A percentile compares a stretch with the other conserved stretches of the same genome.
phyloP scores from a whole-genome alignment of 1,140 invertebrate genomes.

The Drosophila novamexicana region DNA sequence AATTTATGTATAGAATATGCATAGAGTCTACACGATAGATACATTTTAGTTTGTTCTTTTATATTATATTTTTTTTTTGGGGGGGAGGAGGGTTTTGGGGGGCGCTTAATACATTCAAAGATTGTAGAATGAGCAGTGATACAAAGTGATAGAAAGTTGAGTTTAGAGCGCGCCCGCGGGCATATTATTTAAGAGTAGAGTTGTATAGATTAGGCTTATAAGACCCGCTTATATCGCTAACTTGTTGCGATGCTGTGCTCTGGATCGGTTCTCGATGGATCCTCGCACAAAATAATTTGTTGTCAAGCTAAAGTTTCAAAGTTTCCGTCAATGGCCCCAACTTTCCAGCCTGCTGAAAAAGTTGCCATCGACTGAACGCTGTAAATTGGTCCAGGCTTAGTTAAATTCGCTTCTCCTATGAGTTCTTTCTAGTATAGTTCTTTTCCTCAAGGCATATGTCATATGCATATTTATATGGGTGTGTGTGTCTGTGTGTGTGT shows the following conservation, averaged over 20 bases:
- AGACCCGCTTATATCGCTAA: conserved; percentile 82
- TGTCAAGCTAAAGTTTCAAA: conserved; percentile 42
- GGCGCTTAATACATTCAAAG: conserved; percentile 16
- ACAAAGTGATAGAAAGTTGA: conserved; percentile 29
- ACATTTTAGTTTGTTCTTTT: conserved; percentile 73
- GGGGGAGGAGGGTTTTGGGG: background rate
- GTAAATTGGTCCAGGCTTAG: conserved; percentile 49
- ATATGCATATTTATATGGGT: too few relatives aligned
- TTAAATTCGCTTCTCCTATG: conserved; percentile 72
- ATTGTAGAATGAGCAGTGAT: conserved; percentile 41
- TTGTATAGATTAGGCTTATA: conserved; percentile 73
- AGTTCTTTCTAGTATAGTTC: conserved; percentile 28
- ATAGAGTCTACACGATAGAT: conserved; percentile 56
- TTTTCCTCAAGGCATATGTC: conserved; percentile 58
- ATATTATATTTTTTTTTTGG: conserved; percentile 11
- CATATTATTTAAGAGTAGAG: conserved; percentile 35
- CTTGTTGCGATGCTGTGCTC: conserved; percentile 60
- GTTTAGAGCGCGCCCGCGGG: conserved; percentile 44
- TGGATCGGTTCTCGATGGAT: conserved; percentile 13
- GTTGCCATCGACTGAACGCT: conserved; percentile 33
- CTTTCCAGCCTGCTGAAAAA: conserved; percentile 80
- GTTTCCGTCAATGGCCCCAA: conserved; percentile 20
- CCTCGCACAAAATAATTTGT: conserved; percentile 24
- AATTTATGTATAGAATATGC: conserved; percentile 21
- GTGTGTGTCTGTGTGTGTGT: background rate